phyloP scores from a whole-genome alignment of 2,797 vertebrate genomes.

The Hoplostethus atlanticus region DNA sequence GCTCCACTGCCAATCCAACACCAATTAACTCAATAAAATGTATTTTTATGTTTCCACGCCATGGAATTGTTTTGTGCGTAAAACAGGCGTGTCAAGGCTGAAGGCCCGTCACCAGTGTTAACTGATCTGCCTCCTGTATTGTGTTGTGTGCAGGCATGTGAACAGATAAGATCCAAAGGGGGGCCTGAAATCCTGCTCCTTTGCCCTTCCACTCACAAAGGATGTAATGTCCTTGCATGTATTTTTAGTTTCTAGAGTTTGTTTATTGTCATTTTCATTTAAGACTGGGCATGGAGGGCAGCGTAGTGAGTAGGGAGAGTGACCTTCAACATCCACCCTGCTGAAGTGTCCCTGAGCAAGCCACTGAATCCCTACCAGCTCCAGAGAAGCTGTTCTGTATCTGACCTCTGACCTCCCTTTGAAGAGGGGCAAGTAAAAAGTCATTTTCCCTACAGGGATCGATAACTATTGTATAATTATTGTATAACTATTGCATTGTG shows the following conservation, averaged over 20 bases:
- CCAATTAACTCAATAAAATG: conserved; percentile 55
- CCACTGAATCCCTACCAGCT: no score
- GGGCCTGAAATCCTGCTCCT: conserved; percentile 51
- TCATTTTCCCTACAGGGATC: no score
- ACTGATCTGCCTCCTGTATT: conserved; percentile 65
- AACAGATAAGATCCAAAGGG: conserved; percentile 58
- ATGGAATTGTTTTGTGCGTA: conserved; percentile 37
- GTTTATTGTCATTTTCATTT: conserved; percentile 22
- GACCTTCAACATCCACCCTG: no score
- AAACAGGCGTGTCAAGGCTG: conserved; percentile 62
- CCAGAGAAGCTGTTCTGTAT: neutral
- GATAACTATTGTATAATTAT: no score
- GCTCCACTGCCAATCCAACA: conserved; percentile 46
- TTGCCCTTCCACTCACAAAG: conserved; percentile 25
- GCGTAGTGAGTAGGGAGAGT: no score
- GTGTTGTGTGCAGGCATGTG: conserved; percentile 58
- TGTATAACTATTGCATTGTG: no score
- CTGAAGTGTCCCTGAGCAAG: no score
- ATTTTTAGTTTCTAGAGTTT: conserved; percentile 10
- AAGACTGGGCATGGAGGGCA: no score
- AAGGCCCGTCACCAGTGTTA: conserved; percentile 51
- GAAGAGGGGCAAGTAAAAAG: no score
- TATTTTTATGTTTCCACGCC: conserved; percentile 54
- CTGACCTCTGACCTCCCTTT: neutral
- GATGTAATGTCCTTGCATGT: conserved; percentile 40